Base-by-base conservation (phyloP, 2,888 invertebrate genomes). In the Parascotia fuliginaria region DNA sequence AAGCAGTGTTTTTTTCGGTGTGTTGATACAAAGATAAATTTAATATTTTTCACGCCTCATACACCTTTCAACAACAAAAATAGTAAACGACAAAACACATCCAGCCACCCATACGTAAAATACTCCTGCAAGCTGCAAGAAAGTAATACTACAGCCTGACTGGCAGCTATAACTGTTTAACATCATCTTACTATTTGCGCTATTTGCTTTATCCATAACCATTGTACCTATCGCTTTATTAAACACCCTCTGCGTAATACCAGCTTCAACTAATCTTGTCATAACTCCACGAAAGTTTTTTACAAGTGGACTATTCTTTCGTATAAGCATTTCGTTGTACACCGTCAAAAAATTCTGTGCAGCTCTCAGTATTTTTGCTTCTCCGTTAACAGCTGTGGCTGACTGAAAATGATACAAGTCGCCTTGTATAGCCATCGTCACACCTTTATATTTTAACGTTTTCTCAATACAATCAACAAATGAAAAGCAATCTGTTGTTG, bases 281-380 rank as follows among this genome's bases (percentile, higher is more conserved):
- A 82, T 42, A 0, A 78, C 58, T 2, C 65, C 67, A 9, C 75
- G 68, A 34, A 88, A 74, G 6, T 58, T 72, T 0, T 11, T 41
- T 0, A 72, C 69, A 0, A 88, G 48, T 1, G 65, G 44, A 50
- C 75, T 75, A 9, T 76, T 55, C 33, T 81, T 87, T 1, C 77
- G 60, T 0, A 89, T 65, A 11, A 85, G 19, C 79, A 91, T 89
- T 56, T 89, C 87, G 28, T 86, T 83, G 42, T 79, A 89, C 0
- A 85, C 66, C 0, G 74, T 75, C 0, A 90, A 9, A 7, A 88
- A 38, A 34, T 80, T 81, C 24, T 89, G 83, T 0, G 63, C 3
- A 0, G 77, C 55, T 50, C 60, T 68, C 9, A 89, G 33, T 1
- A 87, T 50, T 47, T 66, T 78, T 1, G 87, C 87, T 65, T 90